A percentile compares a stretch with the other conserved stretches of the same genome.
phyloP scores from a whole-genome alignment of 2,797 vertebrate genomes.

The Sphenopsis melanotis region DNA sequence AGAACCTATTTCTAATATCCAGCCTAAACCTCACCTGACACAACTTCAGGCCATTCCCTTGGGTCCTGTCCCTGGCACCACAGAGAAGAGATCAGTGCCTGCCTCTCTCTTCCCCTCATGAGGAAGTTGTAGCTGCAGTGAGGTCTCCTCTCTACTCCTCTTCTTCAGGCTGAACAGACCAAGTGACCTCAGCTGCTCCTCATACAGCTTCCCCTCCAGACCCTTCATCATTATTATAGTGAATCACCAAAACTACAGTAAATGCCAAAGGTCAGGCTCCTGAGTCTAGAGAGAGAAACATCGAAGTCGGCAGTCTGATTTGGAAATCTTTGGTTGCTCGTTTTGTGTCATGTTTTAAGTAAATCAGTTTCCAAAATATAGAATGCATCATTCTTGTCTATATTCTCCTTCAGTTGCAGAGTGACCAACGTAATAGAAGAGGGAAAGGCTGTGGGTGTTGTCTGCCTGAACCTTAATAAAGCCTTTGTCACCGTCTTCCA shows the following conservation, averaged over 20 bases:
- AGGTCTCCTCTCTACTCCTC: background rate
- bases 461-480: background rate
- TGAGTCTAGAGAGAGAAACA: background rate
- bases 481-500: background rate
- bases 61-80: accelerated
- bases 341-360: background rate
- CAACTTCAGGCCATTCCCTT: accelerated
- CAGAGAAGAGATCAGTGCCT: background rate
- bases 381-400: background rate
- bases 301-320: accelerated
- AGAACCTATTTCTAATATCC: background rate
- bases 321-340: background rate
- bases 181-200: background rate
- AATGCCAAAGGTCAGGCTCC: background rate
- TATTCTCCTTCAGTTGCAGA: background rate
- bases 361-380: background rate
- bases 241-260: background rate
- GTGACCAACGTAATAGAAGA: background rate
- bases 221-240: background rate
- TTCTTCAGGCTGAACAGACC: background rate
- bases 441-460: background rate
- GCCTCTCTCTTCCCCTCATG: accelerated
- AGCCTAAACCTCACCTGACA: background rate
- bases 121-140: accelerated
- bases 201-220: background rate